phyloP scores from a whole-genome alignment of 2,888 invertebrate species.

The Teleogryllus oceanicus region DNA sequence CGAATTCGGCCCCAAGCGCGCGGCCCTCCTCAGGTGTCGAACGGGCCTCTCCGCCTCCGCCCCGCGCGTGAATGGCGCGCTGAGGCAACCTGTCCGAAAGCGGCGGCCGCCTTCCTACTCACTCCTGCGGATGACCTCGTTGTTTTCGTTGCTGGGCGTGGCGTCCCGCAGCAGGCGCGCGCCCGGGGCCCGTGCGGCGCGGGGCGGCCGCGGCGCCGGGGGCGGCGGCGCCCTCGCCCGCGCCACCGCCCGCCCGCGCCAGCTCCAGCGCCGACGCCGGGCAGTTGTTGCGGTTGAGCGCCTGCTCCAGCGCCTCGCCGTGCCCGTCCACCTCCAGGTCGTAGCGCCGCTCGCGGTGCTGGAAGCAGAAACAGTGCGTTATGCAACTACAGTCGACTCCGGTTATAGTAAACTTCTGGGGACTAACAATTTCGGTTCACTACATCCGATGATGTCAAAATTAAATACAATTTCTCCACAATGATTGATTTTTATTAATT shows the following conservation, averaged over 20 bases:
- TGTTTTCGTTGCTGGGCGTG: slow-evolving; percentile 43
- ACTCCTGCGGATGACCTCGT: slow-evolving; percentile 38
- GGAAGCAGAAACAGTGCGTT: slow-evolving; percentile 36
- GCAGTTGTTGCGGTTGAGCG: slow-evolving; percentile 54
- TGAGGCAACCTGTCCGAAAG: too few relatives aligned
- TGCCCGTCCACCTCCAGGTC: slow-evolving; percentile 53
- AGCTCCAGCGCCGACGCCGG: slow-evolving; percentile 47
- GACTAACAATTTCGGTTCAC: too few relatives aligned
- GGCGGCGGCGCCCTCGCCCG: slow-evolving; percentile 50
- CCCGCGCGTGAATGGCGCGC: too few relatives aligned
- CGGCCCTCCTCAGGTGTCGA: too few relatives aligned
- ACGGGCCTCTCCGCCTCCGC: too few relatives aligned
- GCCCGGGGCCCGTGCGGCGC: slow-evolving; percentile 54
- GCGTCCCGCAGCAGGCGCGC: slow-evolving; percentile 37
- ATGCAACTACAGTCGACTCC: not conserved
- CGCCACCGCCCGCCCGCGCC: slow-evolving; percentile 56
- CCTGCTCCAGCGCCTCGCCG: slow-evolving; percentile 48
- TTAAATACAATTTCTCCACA: too few relatives aligned
- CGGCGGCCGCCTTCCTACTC: not conserved
- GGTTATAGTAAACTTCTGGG: too few relatives aligned
- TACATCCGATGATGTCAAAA: too few relatives aligned
- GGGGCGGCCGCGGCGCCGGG: slow-evolving; percentile 47
- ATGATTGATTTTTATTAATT: too few relatives aligned
- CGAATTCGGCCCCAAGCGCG: too few relatives aligned
- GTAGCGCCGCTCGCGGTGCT: slow-evolving; percentile 61